Percentiles rank a stretch among this genome's conserved stretches.
phyloP scores from a whole-genome alignment of 2,888 invertebrate genomes.

The Notodonta ziczac region DNA sequence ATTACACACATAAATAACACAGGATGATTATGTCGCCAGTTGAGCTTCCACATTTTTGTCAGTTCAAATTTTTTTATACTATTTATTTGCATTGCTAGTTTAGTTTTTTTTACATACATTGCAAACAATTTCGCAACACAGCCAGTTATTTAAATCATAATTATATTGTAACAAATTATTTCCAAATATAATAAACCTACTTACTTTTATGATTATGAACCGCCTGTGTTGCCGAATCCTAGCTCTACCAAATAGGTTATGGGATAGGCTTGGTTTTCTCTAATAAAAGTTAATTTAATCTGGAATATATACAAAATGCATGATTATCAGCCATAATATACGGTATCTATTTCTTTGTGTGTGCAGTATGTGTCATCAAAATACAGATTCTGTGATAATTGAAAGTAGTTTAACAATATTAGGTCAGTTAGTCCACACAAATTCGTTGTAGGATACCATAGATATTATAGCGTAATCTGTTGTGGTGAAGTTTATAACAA shows the following conservation, averaged over 20 bases:
- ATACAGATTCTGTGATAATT: no score
- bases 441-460: no score
- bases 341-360: no score
- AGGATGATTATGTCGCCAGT: constrained; percentile 36
- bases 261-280: no score
- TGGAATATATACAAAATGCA: not conserved
- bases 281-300: not conserved
- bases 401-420: no score
- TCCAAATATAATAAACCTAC: not conserved
- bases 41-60: constrained; percentile 12
- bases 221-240: constrained; percentile 5
- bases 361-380: no score
- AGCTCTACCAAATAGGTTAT: not conserved
- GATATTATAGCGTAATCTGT: no score
- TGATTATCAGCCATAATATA: not conserved
- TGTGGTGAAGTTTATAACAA: no score
- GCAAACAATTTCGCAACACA: not conserved
- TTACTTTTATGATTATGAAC: not conserved
- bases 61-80: constrained; percentile 14
- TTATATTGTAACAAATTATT: constrained; percentile 3
- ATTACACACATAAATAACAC: constrained; percentile 1
- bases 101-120: not conserved
- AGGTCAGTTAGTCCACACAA: no score
- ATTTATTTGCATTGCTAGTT: constrained; percentile 15
- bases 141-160: constrained; percentile 2